Evolutionary conservation across 2,113 vertebrate species (phyloP).

Genomic region (Psettodes erumei): DNA sequence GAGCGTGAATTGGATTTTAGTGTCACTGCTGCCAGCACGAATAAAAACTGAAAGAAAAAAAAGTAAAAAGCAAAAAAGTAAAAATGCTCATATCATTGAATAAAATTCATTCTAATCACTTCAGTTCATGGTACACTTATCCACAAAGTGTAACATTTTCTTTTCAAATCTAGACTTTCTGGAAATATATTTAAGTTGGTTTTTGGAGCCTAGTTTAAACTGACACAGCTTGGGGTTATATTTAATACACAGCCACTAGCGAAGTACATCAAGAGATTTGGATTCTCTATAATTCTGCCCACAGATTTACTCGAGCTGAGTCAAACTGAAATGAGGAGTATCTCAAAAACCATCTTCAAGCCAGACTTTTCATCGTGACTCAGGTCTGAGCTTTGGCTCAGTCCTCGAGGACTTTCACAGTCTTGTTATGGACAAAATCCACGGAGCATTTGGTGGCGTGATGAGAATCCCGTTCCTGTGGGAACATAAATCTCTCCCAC

Average conservation of each 20-base stretch:
- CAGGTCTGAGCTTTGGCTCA: conserved; percentile 21
- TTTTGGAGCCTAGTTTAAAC: neutral
- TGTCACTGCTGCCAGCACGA: neutral
- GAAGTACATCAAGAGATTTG: neutral
- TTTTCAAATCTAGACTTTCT: neutral
- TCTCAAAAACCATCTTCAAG: conserved; percentile 23
- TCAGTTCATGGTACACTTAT: too few species aligned
- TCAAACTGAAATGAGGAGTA: conserved; percentile 2
- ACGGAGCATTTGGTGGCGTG: neutral
- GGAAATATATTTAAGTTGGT: neutral
- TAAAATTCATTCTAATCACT: too few species aligned
- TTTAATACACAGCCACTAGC: neutral
- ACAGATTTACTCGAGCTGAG: conserved; percentile 18
- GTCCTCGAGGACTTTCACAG: conserved; percentile 31
- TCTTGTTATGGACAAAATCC: conserved; percentile 25
- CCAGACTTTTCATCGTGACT: conserved; percentile 26
- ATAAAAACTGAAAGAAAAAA: neutral
- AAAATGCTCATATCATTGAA: too few species aligned
- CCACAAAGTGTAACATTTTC: neutral
- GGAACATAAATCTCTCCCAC: conserved; percentile 38
- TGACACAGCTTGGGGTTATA: neutral
- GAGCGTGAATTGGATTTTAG: neutral
- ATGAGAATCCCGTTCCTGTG: conserved; percentile 41
- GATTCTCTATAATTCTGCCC: neutral
- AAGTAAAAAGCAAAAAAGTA: too few species aligned